phyloP scores from a whole-genome alignment of 2,888 invertebrate species.

The Protonemura montana region DNA sequence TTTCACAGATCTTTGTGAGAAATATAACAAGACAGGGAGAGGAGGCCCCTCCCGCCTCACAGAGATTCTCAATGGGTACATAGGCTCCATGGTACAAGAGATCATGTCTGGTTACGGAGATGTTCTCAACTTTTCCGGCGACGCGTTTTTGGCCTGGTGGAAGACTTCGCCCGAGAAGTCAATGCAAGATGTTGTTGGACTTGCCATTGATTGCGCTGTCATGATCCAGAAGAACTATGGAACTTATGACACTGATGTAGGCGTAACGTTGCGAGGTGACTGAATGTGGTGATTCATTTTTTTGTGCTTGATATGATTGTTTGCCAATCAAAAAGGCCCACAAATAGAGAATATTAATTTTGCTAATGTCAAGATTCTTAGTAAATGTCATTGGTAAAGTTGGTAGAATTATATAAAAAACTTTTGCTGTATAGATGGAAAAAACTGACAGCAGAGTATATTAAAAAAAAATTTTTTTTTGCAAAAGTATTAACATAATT shows the following conservation, averaged over 20 bases:
- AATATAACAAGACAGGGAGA: slow-evolving; percentile 69
- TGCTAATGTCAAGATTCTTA: too few relatives aligned
- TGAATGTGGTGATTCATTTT: too few relatives aligned
- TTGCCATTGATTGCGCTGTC: slow-evolving; percentile 72
- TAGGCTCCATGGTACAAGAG: slow-evolving; percentile 76
- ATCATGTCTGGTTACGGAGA: slow-evolving; percentile 72
- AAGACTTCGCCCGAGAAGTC: slow-evolving; percentile 63
- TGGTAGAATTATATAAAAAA: too few relatives aligned
- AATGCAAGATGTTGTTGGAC: slow-evolving; percentile 68
- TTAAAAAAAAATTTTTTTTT: too few relatives aligned
- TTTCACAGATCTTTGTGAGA: slow-evolving; percentile 71
- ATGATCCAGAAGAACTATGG: slow-evolving; percentile 73
- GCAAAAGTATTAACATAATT: too few relatives aligned
- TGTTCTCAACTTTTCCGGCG: slow-evolving; percentile 72
- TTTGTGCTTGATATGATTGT: too few relatives aligned
- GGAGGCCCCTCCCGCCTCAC: slow-evolving; percentile 76
- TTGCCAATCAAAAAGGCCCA: too few relatives aligned
- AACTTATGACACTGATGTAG: slow-evolving; percentile 68
- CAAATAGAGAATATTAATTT: too few relatives aligned
- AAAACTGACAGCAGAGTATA: too few relatives aligned
- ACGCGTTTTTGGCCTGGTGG: slow-evolving; percentile 74
- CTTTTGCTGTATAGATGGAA: too few relatives aligned
- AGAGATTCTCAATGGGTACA: slow-evolving; percentile 73
- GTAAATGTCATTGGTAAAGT: too few relatives aligned
- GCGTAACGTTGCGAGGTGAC: slow-evolving; percentile 66